phyloP scores from a whole-genome alignment of 2,113 vertebrate genomes.

The Eonycteris spelaea region DNA sequence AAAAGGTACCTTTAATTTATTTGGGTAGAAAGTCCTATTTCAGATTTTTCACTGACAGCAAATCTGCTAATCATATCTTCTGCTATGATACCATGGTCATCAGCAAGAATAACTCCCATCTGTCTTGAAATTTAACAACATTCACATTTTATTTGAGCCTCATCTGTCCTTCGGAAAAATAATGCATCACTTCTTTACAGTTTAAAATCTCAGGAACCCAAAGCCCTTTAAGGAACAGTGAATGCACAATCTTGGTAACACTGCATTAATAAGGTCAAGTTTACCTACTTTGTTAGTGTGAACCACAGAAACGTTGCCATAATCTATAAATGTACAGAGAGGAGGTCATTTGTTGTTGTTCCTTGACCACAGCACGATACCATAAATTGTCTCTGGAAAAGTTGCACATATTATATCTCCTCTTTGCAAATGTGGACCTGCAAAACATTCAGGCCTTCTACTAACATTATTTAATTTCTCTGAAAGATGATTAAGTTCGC shows the following conservation, averaged over 20 bases:
- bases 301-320: slow-evolving; percentile 88
- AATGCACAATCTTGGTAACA: slow-evolving; percentile 83
- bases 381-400: slow-evolving; percentile 88
- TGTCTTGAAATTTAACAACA: slow-evolving; percentile 85
- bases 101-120: slow-evolving; percentile 90
- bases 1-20: not conserved
- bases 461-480: slow-evolving; percentile 85
- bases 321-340: slow-evolving; percentile 91
- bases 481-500: slow-evolving; percentile 82
- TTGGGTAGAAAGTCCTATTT: slow-evolving; percentile 2
- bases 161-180: slow-evolving; percentile 83
- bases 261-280: slow-evolving; percentile 77
- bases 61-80: slow-evolving; percentile 71
- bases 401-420: slow-evolving; percentile 89
- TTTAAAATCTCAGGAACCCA: not conserved
- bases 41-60: slow-evolving; percentile 5
- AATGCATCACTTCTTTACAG: slow-evolving; percentile 70
- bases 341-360: slow-evolving; percentile 63
- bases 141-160: slow-evolving; percentile 82
- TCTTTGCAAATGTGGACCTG: slow-evolving; percentile 73
- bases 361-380: slow-evolving; percentile 90
- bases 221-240: slow-evolving; percentile 86
- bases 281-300: slow-evolving; percentile 75
- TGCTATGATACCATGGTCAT: slow-evolving; percentile 78
- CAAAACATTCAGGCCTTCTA: slow-evolving; percentile 28